Conservation (phyloP, 2,888 invertebrate species). For the Ephialtes manifestator region DNA sequence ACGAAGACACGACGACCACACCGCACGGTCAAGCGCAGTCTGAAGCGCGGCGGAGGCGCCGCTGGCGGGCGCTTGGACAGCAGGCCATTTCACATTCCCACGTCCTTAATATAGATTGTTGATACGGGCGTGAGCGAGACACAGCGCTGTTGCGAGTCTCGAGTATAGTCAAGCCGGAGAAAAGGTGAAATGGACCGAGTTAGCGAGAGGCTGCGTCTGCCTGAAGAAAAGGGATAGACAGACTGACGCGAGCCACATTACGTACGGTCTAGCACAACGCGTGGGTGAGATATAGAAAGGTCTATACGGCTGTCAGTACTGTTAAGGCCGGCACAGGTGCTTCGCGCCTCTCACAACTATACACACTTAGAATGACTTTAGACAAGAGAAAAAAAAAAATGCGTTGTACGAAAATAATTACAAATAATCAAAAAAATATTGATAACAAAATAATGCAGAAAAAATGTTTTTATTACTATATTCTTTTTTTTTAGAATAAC, state of each 20-base stretch:
- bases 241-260: slow-evolving; percentile 48
- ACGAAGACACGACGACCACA: slow-evolving; percentile 28
- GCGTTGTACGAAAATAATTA: too few species aligned
- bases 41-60: slow-evolving; percentile 29
- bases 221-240: slow-evolving; percentile 38
- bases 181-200: slow-evolving; percentile 69
- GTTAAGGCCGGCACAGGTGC: slow-evolving; percentile 52
- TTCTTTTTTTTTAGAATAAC: too few species aligned
- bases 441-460: too few species aligned
- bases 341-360: slow-evolving; percentile 7
- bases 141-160: slow-evolving; percentile 40
- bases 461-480: too few species aligned
- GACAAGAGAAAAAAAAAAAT: not conserved
- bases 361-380: not conserved
- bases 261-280: slow-evolving; percentile 37
- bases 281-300: slow-evolving; percentile 61
- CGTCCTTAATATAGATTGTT: slow-evolving; percentile 83
- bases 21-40: slow-evolving; percentile 24
- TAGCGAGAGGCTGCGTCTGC: slow-evolving; percentile 29
- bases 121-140: slow-evolving; percentile 76
- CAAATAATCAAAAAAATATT: too few species aligned
- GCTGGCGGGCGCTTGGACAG: slow-evolving; percentile 66
- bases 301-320: not conserved
- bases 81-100: slow-evolving; percentile 83
- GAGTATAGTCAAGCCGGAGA: slow-evolving; percentile 36